These are phyloP conservation scores for Agrenia bidenticulata DNA, from an alignment of 2,888 invertebrate species.

Conservation along the genomic window DNA sequence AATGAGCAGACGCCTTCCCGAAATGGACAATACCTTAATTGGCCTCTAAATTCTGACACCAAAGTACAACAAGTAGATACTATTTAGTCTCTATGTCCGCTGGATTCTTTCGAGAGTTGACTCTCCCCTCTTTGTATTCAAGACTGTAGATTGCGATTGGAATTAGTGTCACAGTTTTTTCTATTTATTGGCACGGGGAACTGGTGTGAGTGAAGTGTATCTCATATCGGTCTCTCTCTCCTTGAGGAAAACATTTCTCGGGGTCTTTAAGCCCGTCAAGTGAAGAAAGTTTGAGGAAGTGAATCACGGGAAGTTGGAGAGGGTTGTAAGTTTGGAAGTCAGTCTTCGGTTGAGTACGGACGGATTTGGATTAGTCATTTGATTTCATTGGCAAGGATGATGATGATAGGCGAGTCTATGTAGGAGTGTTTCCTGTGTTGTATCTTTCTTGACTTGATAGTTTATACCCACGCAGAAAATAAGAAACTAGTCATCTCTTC, in stretches of 20 bases:
- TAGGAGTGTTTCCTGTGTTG: slow-evolving; percentile 2
- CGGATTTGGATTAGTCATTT: slow-evolving; percentile 14
- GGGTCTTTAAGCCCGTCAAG: too few species aligned
- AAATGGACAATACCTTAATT: slow-evolving; percentile 8
- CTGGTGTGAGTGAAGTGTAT: too few species aligned
- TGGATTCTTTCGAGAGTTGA: too few species aligned
- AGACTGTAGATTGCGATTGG: too few species aligned
- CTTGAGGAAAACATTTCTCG: too few species aligned
- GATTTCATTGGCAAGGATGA: slow-evolving; percentile 15
- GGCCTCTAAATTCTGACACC: slow-evolving; percentile 3
- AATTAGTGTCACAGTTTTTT: slow-evolving; percentile 6
- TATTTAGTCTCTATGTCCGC: background rate
- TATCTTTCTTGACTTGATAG: slow-evolving; percentile 1
- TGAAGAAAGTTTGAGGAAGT: too few species aligned
- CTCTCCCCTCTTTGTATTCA: too few species aligned
- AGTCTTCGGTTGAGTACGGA: background rate
- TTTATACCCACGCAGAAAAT: slow-evolving; percentile 13
- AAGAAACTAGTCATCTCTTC: slow-evolving; percentile 18
- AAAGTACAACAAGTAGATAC: too few species aligned
- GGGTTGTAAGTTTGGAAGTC: too few species aligned
- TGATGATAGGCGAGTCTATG: slow-evolving; percentile 16
- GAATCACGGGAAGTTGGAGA: too few species aligned
- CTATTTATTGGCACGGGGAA: background rate
- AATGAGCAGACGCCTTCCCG: background rate
- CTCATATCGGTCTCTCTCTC: too few species aligned